Evolutionary conservation across 2,888 invertebrate genomes (phyloP).

Genomic region (Onthophagus sagittarius): DNA sequence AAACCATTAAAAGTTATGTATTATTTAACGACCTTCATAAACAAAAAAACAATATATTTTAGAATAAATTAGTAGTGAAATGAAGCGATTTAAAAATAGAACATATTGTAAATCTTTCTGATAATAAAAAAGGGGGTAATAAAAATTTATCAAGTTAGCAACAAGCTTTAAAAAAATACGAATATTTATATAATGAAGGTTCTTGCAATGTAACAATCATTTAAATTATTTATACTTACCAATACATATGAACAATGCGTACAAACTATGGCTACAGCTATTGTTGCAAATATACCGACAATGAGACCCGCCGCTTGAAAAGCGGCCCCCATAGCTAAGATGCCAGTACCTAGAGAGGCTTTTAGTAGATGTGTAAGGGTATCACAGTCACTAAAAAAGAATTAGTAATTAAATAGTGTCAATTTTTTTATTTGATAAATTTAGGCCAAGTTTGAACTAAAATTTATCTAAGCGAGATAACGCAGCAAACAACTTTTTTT

Average conservation of each 20-base stretch:
- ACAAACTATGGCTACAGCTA: conserved; percentile 83
- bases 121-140: not conserved
- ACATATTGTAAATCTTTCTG: too few species aligned
- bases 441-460: conserved; percentile 1
- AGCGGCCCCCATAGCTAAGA: conserved; percentile 90
- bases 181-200: not conserved
- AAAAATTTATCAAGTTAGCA: not conserved
- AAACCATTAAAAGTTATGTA: too few species aligned
- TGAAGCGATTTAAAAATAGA: not conserved
- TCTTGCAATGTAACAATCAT: too few species aligned
- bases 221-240: conserved; percentile 51
- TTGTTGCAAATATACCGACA: conserved; percentile 77
- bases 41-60: too few species aligned
- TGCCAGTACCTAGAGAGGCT: conserved; percentile 94
- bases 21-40: too few species aligned
- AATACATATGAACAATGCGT: conserved; percentile 93
- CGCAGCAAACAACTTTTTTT: too few species aligned
- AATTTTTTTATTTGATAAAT: too few species aligned
- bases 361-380: conserved; percentile 92
- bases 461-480: not conserved
- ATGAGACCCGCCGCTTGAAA: conserved; percentile 83
- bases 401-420: too few species aligned
- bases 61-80: not conserved
- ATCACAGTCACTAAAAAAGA: conserved; percentile 73
- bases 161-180: not conserved